phyloP scores from a whole-genome alignment of 2,797 vertebrate genomes.

The Sebastes glaucus region DNA sequence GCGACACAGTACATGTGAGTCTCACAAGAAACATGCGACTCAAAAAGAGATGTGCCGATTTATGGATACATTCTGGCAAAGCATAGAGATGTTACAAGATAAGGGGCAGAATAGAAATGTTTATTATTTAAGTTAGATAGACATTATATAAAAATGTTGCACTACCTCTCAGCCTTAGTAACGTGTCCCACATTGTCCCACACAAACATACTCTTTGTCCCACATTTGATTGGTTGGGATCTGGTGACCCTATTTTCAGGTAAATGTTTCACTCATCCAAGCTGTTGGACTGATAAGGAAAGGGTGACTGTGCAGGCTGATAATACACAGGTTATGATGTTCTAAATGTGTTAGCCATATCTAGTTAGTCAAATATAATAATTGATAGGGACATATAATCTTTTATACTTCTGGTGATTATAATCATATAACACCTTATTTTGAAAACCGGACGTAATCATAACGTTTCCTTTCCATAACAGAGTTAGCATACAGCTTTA shows the following conservation, averaged over 20 bases:
- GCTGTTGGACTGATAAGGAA: not conserved
- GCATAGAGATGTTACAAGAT: not conserved
- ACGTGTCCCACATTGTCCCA: not conserved
- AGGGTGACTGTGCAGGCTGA: not conserved
- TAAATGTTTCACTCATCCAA: constrained; percentile 17
- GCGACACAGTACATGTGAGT: too few relatives aligned
- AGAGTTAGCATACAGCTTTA: too few relatives aligned
- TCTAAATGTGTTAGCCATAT: not conserved
- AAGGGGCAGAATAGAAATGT: not conserved
- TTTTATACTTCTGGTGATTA: too few relatives aligned
- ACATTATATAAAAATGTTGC: not conserved
- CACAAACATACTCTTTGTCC: not conserved
- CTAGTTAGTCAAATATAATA: not conserved
- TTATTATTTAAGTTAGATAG: not conserved
- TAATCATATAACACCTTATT: not conserved
- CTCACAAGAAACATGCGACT: too few relatives aligned
- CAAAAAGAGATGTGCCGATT: not conserved
- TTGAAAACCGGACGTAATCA: not conserved
- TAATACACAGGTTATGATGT: not conserved
- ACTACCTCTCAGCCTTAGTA: not conserved
- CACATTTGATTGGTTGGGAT: too few relatives aligned
- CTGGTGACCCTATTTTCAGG: not conserved
- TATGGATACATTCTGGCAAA: not conserved
- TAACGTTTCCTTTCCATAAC: not conserved
- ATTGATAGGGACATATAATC: too few relatives aligned